These are phyloP conservation scores for Drosophila subquinaria DNA, from an alignment of 2,888 invertebrate genomes.

Conservation along the genomic window DNA sequence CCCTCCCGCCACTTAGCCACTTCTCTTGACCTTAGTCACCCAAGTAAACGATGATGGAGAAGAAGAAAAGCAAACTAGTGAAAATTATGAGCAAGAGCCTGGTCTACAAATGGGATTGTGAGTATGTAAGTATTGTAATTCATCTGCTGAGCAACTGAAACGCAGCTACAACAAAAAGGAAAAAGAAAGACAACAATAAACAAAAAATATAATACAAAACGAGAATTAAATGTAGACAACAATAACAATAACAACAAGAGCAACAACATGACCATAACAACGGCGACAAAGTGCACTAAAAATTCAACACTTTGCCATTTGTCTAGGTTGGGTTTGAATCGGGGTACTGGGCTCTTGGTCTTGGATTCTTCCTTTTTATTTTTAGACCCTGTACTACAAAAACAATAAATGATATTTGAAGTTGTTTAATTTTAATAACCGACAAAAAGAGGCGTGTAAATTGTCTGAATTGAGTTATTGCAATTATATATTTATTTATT, in stretches of 20 bases:
- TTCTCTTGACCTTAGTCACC: constrained; percentile 21
- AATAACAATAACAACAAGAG: constrained; percentile 32
- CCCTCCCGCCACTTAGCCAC: constrained; percentile 16
- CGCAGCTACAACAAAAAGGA: constrained; percentile 35
- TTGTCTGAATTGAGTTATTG: too few species aligned
- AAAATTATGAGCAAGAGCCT: constrained; percentile 70
- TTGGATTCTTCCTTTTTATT: background rate
- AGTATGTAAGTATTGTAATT: constrained; percentile 72
- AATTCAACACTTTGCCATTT: constrained; percentile 76
- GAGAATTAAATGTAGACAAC: constrained; percentile 67
- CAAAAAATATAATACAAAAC: constrained; percentile 33
- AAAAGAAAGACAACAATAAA: constrained; percentile 10
- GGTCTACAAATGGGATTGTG: constrained; percentile 54
- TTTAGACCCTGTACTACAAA: background rate
- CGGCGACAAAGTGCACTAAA: constrained; percentile 72
- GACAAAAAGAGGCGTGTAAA: too few species aligned
- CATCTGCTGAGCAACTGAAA: constrained; percentile 50
- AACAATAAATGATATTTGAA: too few species aligned
- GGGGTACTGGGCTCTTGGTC: constrained; percentile 2
- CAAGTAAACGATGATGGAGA: constrained; percentile 28
- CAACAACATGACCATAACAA: constrained; percentile 38
- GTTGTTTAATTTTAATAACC: too few species aligned
- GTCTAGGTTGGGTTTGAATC: constrained; percentile 48
- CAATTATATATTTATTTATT: too few species aligned
- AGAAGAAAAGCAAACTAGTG: constrained; percentile 37